Percentiles rank a stretch among this genome's conserved stretches.
phyloP scores from a whole-genome alignment of 2,113 vertebrate species.

The Columba livia region DNA sequence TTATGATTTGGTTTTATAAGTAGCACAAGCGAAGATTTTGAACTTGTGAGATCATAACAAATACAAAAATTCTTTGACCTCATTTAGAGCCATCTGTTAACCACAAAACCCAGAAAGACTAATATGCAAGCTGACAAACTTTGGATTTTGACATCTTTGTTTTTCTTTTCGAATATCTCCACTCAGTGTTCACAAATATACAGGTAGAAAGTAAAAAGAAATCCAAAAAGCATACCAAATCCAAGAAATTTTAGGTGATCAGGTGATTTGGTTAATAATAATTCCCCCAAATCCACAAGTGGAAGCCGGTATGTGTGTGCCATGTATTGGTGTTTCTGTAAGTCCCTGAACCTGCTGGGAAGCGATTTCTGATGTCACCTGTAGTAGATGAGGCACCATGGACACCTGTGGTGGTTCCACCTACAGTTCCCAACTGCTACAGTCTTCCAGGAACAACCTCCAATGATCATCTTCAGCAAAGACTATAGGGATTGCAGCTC shows the following conservation, averaged over 20 bases:
- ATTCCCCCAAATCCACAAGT: not conserved
- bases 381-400: fast-evolving
- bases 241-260: not conserved
- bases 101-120: not conserved
- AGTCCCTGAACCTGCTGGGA: not conserved
- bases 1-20: not conserved
- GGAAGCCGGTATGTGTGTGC: too few relatives aligned
- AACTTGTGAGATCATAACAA: not conserved
- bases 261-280: not conserved
- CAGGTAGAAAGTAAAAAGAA: not conserved
- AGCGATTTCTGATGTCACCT: not conserved
- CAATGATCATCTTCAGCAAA: not conserved
- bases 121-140: not conserved
- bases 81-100: not conserved
- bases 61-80: not conserved
- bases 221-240: not conserved
- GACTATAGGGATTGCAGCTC: not conserved
- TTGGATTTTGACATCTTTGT: not conserved
- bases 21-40: not conserved
- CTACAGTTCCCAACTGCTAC: not conserved
- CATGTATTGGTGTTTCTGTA: not conserved
- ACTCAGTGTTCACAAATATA: not conserved
- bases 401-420: not conserved
- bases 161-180: not conserved
- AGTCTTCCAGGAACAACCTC: not conserved